Conservation (phyloP, 2,888 invertebrate species). For the Ectobius pallidus region DNA sequence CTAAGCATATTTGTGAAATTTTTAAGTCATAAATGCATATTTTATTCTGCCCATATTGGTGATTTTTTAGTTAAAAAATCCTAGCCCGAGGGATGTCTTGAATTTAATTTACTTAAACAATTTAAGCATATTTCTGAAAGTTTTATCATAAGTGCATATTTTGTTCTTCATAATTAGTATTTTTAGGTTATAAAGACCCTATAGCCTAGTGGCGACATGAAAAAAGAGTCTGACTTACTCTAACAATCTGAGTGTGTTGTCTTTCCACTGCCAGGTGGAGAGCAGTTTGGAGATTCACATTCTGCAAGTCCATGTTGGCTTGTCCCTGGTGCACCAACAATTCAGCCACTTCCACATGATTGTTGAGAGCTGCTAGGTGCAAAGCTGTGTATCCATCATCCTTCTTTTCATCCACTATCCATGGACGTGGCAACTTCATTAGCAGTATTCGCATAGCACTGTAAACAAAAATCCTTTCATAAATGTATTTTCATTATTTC, state of each 20-base stretch:
- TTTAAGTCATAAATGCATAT: too few relatives aligned
- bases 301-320: conserved; percentile 94
- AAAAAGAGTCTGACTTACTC: conserved; percentile 59
- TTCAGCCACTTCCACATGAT: conserved; percentile 96
- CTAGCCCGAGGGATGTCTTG: too few relatives aligned
- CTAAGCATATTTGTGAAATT: too few relatives aligned
- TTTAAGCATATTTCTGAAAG: too few relatives aligned
- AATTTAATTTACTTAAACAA: too few relatives aligned
- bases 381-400: conserved; percentile 98
- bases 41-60: too few relatives aligned
- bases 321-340: conserved; percentile 85
- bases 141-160: too few relatives aligned
- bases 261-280: conserved; percentile 95
- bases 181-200: too few relatives aligned
- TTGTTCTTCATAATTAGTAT: too few relatives aligned
- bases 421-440: conserved; percentile 89
- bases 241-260: conserved; percentile 97
- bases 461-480: conserved; percentile 55
- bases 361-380: conserved; percentile 94
- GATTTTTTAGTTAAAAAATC: too few relatives aligned
- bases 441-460: conserved; percentile 96
- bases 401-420: conserved; percentile 99
- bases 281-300: conserved; percentile 92
- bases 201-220: too few relatives aligned
- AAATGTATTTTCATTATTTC: too few relatives aligned